Conservation (phyloP, 2,113 vertebrate species). For the Siniperca knerii region DNA sequence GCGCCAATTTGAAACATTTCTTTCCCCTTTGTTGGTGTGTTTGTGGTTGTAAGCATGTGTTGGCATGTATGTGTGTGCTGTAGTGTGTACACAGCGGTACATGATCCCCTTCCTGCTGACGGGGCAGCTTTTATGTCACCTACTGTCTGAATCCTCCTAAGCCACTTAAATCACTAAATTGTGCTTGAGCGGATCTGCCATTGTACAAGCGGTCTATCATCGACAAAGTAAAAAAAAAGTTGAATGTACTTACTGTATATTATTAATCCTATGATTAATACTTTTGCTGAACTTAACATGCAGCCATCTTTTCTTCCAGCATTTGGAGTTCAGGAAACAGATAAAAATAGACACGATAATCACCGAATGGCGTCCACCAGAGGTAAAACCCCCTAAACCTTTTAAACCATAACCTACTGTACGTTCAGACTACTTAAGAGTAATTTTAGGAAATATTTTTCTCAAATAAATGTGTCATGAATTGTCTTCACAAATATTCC, state of each 20-base stretch:
- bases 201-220: background rate
- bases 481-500: background rate
- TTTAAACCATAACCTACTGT: background rate
- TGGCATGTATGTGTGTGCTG: background rate
- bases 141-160: conserved; percentile 48
- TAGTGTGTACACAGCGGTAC: background rate
- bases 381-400: conserved; percentile 80
- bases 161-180: conserved; percentile 43
- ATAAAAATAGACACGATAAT: conserved; percentile 88
- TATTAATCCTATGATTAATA: background rate
- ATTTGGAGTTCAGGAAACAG: conserved; percentile 91
- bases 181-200: background rate
- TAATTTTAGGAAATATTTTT: background rate
- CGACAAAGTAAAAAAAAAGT: background rate
- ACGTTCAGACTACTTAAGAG: background rate
- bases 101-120: conserved; percentile 56
- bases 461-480: background rate
- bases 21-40: background rate
- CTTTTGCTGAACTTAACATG: background rate
- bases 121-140: conserved; percentile 14
- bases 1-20: background rate
- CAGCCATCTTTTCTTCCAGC: conserved; percentile 80
- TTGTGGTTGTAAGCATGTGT: background rate
- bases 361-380: conserved; percentile 90
- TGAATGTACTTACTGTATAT: background rate